Conservation (phyloP, 1,140 invertebrate genomes). For the Hormaphis cornu region DNA sequence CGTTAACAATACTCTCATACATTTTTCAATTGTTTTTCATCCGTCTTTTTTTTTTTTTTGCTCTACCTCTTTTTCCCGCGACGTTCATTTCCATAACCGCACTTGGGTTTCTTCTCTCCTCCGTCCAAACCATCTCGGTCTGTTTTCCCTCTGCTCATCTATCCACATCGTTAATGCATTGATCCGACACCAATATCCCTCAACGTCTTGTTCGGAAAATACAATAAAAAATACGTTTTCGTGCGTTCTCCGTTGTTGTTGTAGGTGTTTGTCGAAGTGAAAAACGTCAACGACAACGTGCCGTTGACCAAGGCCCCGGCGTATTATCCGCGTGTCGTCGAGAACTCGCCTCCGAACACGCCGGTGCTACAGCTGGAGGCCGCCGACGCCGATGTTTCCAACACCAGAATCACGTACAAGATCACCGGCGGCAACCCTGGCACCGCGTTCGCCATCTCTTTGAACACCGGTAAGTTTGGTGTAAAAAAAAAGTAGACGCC, state of each 20-base stretch:
- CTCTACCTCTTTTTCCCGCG: background rate
- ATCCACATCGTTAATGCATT: no score
- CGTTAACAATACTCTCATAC: no score
- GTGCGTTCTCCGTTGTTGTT: conserved; percentile 33
- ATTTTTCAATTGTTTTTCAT: no score
- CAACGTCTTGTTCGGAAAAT: no score
- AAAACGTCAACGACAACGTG: conserved; percentile 88
- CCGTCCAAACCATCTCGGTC: background rate
- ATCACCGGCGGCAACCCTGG: conserved; percentile 86
- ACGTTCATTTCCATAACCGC: no score
- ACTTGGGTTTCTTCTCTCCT: background rate
- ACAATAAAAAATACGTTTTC: no score
- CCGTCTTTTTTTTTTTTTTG: background rate
- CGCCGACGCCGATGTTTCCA: conserved; percentile 65
- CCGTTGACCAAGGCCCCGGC: conserved; percentile 76
- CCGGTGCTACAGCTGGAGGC: conserved; percentile 68
- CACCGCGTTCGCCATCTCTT: conserved; percentile 79
- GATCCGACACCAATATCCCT: no score
- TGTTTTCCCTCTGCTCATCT: background rate
- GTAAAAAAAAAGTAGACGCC: no score
- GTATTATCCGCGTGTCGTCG: conserved; percentile 70
- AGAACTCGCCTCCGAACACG: conserved; percentile 69
- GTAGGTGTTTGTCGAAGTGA: conserved; percentile 79
- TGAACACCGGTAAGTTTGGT: conserved; percentile 62
- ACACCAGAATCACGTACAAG: conserved; percentile 60